Percentiles rank a stretch among this genome's conserved stretches.
These are phyloP conservation scores for Synergus laeviventris DNA, from an alignment of 2,888 invertebrate genomes.

Conservation along the genomic window DNA sequence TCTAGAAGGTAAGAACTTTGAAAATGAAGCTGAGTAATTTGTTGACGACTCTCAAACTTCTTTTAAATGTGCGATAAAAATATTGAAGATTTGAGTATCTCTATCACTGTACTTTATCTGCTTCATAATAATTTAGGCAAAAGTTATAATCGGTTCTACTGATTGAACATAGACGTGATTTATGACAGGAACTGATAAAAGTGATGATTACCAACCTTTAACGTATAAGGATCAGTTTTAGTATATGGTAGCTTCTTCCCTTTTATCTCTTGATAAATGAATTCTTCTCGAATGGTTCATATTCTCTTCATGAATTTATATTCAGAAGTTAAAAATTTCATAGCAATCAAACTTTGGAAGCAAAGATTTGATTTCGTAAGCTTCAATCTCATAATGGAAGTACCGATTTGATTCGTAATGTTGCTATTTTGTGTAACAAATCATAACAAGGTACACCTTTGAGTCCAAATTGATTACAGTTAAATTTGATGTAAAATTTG, in stretches of 20 bases:
- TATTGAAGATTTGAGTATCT: not conserved
- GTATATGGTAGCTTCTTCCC: no score
- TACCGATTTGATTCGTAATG: no score
- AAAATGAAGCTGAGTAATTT: not conserved
- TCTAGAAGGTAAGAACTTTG: not conserved
- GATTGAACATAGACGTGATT: not conserved
- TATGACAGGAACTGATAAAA: not conserved
- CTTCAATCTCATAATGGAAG: no score
- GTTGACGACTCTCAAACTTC: not conserved
- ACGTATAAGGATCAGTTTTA: no score
- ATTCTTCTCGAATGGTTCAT: not conserved
- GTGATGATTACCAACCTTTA: not conserved
- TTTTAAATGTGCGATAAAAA: not conserved
- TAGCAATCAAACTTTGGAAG: not conserved
- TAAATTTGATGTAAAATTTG: not conserved
- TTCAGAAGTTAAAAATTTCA: not conserved
- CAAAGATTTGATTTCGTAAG: not conserved
- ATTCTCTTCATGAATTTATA: not conserved
- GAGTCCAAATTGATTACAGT: not conserved
- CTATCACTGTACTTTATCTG: not conserved
- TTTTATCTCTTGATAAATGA: constrained; percentile 1
- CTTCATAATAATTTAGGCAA: not conserved
- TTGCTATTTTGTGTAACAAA: no score
- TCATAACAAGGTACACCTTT: no score
- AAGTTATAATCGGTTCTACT: not conserved